phyloP scores from a whole-genome alignment of 2,888 invertebrate species.

The Orthonychiurus folsomi region DNA sequence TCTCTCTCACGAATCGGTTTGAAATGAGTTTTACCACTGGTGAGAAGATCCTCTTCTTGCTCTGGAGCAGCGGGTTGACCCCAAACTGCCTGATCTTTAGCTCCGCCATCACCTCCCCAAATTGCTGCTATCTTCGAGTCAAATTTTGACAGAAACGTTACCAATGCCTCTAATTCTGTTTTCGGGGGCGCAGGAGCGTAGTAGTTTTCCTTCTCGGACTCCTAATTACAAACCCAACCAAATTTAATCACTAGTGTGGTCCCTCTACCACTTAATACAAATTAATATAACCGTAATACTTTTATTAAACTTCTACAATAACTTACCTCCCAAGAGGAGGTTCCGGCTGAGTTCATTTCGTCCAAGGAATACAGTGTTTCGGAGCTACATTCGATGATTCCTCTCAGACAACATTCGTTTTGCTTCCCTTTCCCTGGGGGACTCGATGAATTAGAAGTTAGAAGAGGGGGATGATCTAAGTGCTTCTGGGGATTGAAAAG shows the following conservation, averaged over 20 bases:
- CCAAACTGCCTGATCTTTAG: constrained; percentile 11
- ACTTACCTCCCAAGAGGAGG: constrained; percentile 14
- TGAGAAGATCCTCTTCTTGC: constrained; percentile 61
- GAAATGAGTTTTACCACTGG: constrained; percentile 70
- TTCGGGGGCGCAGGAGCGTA: constrained; percentile 9
- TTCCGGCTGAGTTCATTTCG: constrained; percentile 14
- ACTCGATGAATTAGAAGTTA: background rate
- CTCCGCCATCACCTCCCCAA: constrained; percentile 29
- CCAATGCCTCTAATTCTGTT: constrained; percentile 36
- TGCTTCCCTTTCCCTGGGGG: background rate
- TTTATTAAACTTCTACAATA: background rate
- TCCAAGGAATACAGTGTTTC: background rate
- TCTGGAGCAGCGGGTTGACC: constrained; percentile 10
- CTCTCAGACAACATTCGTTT: background rate
- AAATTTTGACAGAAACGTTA: constrained; percentile 39
- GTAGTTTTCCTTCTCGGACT: constrained; percentile 15
- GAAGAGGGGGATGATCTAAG: background rate
- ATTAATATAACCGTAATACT: background rate
- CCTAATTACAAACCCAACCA: constrained; percentile 6
- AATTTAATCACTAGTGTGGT: background rate
- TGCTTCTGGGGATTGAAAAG: no score
- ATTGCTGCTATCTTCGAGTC: constrained; percentile 40
- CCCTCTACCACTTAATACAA: background rate
- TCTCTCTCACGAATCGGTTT: constrained; percentile 59
- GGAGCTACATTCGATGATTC: background rate